Evolutionary conservation across 2,113 vertebrate species (phyloP).

Genomic region (Puntigrus tetrazona): DNA sequence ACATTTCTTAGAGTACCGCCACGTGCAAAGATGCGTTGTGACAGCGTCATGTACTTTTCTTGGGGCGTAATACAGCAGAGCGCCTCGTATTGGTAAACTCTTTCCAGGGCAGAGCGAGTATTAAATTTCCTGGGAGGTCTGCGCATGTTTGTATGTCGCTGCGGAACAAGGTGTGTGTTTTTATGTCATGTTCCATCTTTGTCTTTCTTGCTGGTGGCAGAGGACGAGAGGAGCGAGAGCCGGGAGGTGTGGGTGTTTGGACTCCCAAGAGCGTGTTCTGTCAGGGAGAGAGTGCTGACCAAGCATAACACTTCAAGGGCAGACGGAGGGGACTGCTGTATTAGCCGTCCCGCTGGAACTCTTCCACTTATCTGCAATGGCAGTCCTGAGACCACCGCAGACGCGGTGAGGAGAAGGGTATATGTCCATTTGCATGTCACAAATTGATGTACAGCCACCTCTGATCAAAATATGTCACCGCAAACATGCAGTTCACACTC

Average conservation of each 20-base stretch:
- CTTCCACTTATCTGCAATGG: constrained; percentile 23
- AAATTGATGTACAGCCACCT: constrained; percentile 10
- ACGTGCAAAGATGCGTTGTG: background rate
- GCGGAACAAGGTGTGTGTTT: background rate
- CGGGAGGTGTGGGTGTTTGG: constrained; percentile 16
- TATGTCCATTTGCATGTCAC: background rate
- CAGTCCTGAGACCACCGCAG: constrained; percentile 37
- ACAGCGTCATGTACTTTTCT: background rate
- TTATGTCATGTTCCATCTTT: constrained; percentile 23
- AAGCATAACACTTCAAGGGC: constrained; percentile 46
- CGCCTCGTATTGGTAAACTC: background rate
- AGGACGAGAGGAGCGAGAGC: background rate
- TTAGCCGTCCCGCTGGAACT: constrained; percentile 31
- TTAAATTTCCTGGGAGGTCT: background rate
- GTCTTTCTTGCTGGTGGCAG: constrained; percentile 4
- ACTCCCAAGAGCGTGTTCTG: constrained; percentile 21
- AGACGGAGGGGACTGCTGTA: constrained; percentile 26
- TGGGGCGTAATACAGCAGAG: background rate
- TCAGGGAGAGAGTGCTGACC: constrained; percentile 45
- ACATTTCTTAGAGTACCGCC: background rate
- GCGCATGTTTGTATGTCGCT: background rate
- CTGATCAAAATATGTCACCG: background rate
- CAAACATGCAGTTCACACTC: constrained; percentile 24
- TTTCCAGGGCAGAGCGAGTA: background rate
- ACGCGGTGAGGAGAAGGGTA: background rate